Conservation (phyloP, 2,888 invertebrate species). For the Lobophora halterata region DNA sequence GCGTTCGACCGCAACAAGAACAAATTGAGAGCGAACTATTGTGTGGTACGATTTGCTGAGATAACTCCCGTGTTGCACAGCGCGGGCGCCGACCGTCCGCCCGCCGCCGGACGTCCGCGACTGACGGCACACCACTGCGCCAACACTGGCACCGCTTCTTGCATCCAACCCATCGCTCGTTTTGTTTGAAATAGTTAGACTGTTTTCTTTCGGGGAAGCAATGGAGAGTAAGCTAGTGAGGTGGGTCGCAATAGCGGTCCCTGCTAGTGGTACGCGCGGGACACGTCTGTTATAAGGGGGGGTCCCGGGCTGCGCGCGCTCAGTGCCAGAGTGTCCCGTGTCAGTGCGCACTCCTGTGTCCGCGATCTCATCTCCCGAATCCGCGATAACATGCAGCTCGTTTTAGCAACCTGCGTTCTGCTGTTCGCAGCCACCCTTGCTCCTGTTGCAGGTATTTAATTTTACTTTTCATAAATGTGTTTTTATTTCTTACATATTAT, state of each 20-base stretch:
- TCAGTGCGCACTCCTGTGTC: constrained; percentile 66
- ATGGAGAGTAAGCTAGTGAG: constrained; percentile 48
- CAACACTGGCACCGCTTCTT: constrained; percentile 22
- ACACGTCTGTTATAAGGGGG: constrained; percentile 77
- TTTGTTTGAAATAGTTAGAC: constrained; percentile 11
- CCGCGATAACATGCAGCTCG: constrained; percentile 64
- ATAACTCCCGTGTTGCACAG: constrained; percentile 72
- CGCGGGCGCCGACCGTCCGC: constrained; percentile 59
- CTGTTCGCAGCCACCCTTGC: constrained; percentile 75
- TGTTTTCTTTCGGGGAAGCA: constrained; percentile 33
- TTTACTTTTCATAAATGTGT: constrained; percentile 3
- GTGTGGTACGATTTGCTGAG: constrained; percentile 76
- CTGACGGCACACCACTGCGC: constrained; percentile 37
- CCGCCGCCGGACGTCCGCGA: constrained; percentile 58
- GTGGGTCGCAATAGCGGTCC: constrained; percentile 46
- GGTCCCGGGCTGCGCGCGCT: constrained; percentile 76
- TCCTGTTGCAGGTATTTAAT: constrained; percentile 78
- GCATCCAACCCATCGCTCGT: constrained; percentile 21
- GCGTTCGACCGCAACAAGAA: constrained; percentile 75
- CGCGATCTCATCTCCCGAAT: constrained; percentile 43
- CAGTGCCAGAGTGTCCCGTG: constrained; percentile 79
- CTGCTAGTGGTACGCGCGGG: constrained; percentile 66
- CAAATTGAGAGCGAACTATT: constrained; percentile 78
- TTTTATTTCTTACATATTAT: constrained; percentile 5
- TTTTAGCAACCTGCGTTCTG: constrained; percentile 78